Conservation (phyloP, 1,140 invertebrate genomes). For the Metopolophium dirhodum region DNA sequence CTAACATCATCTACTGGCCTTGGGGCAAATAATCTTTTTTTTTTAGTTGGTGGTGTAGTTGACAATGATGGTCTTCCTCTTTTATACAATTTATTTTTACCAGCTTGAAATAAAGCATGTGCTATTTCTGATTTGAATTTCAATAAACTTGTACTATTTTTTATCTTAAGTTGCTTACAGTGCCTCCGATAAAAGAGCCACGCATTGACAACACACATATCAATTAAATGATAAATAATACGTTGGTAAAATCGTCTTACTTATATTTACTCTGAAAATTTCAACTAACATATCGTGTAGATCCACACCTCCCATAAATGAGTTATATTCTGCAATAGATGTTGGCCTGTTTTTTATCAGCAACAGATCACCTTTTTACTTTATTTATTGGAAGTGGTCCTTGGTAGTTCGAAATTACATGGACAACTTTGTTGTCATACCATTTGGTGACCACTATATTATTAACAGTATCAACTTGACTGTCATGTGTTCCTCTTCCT, state of each 20-base stretch:
- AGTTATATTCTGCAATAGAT: not conserved
- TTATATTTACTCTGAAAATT: not conserved
- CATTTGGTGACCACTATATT: not conserved
- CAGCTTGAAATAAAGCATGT: not conserved
- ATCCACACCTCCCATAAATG: not conserved
- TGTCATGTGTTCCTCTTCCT: no score
- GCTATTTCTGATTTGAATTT: not conserved
- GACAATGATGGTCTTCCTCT: not conserved
- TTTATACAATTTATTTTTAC: not conserved
- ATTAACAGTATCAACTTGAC: not conserved
- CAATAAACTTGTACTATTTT: not conserved
- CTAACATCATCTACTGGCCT: not conserved
- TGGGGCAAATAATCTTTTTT: not conserved
- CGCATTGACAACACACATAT: not conserved
- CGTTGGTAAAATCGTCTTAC: not conserved
- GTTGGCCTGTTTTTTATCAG: not conserved
- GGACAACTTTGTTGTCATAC: constrained; percentile 13
- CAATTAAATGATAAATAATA: not conserved
- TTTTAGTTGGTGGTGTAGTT: not conserved
- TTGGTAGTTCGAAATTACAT: not conserved
- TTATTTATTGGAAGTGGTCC: not conserved
- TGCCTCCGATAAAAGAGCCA: not conserved
- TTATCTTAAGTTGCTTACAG: not conserved
- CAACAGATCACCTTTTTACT: constrained; percentile 12
- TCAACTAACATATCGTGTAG: not conserved